Percentiles rank a stretch among this genome's conserved stretches.
Conservation (phyloP, 1,140 invertebrate species). For the Steinernema feltiae region DNA sequence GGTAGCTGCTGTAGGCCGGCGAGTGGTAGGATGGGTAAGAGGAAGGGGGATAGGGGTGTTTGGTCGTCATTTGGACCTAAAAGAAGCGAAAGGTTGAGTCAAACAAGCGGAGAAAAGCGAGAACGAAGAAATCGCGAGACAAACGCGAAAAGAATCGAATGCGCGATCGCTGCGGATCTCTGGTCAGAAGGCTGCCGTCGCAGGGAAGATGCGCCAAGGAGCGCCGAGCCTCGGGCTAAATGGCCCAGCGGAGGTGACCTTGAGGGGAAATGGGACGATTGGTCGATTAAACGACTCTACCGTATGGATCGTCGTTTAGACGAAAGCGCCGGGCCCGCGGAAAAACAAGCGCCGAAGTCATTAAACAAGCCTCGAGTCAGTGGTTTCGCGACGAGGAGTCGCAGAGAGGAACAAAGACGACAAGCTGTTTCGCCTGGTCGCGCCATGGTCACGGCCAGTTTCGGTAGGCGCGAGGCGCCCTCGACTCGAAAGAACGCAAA, state of each 20-base stretch:
- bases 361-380: neutral
- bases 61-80: neutral
- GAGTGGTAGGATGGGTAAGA: neutral
- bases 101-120: neutral
- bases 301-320: neutral
- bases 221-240: no score
- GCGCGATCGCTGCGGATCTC: neutral
- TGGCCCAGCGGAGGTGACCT: no score
- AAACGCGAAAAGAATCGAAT: neutral
- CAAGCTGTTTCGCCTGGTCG: neutral
- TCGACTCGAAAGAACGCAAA: neutral
- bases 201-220: no score
- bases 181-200: no score
- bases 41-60: neutral
- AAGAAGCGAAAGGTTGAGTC: neutral
- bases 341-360: no score
- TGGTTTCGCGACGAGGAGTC: neutral
- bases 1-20: neutral
- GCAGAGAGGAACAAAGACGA: neutral
- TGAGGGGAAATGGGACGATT: no score
- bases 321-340: neutral
- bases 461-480: neutral
- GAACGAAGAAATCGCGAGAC: neutral
- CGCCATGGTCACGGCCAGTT: constrained; percentile 13
- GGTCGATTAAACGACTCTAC: constrained; percentile 15